Percentiles rank a stretch among this genome's conserved stretches.
Conservation (phyloP, 2,888 invertebrate species). For the Napeogenes sylphis region DNA sequence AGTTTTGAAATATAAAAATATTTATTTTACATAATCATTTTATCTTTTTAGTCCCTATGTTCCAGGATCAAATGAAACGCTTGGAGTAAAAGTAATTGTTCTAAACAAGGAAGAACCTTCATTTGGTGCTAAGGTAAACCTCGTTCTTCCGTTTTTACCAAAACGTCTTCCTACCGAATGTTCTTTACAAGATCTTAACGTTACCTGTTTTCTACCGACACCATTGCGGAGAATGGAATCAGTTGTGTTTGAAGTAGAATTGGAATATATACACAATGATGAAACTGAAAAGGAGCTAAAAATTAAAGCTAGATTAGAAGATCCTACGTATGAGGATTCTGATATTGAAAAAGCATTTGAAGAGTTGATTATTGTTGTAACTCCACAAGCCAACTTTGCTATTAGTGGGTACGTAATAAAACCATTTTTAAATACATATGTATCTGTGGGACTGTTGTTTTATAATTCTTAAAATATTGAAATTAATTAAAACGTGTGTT, state of each 20-base stretch:
- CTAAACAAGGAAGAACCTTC: constrained; percentile 63
- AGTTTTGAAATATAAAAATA: not conserved
- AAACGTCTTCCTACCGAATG: constrained; percentile 58
- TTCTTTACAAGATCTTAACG: constrained; percentile 44
- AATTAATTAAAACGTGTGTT: too few species aligned
- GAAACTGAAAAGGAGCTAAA: constrained; percentile 39
- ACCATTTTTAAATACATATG: constrained; percentile 9
- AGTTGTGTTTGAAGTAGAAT: constrained; percentile 54
- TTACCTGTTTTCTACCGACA: constrained; percentile 56
- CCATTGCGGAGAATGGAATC: constrained; percentile 50
- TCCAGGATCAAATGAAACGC: constrained; percentile 52
- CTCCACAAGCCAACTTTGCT: constrained; percentile 47
- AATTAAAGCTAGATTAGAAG: constrained; percentile 46
- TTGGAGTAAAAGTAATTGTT: constrained; percentile 55
- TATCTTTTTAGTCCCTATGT: constrained; percentile 48
- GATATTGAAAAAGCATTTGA: constrained; percentile 41
- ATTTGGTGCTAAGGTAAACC: constrained; percentile 53
- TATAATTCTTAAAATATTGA: too few species aligned
- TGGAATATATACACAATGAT: constrained; percentile 52
- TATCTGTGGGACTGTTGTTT: not conserved
- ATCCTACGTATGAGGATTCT: constrained; percentile 48
- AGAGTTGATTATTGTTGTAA: constrained; percentile 43
- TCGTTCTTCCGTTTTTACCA: constrained; percentile 52
- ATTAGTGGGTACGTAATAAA: constrained; percentile 51
- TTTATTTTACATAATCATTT: not conserved